Evolutionary conservation across 2,888 invertebrate species (phyloP).

Genomic region (Hyposoter didymator): DNA sequence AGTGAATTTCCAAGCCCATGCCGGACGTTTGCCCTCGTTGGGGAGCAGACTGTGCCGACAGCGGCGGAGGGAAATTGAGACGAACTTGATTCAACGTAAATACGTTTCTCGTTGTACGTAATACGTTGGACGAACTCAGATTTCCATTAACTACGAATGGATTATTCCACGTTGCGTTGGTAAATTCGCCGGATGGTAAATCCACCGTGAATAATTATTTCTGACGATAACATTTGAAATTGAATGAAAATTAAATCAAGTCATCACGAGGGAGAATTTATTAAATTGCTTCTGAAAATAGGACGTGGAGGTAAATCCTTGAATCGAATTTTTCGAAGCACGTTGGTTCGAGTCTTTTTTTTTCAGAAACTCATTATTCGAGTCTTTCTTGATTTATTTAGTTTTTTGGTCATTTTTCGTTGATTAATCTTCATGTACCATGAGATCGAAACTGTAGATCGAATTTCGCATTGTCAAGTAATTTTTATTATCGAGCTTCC

Average conservation of each 20-base stretch:
- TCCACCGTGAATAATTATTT: conserved; percentile 4
- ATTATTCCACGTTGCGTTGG: conserved; percentile 6
- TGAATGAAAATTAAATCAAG: background rate
- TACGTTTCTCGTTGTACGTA: conserved; percentile 28
- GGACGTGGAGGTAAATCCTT: background rate
- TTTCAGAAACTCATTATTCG: background rate
- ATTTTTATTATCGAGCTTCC: background rate
- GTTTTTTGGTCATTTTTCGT: too few relatives aligned
- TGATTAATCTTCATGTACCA: too few relatives aligned
- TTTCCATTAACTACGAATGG: conserved; percentile 28
- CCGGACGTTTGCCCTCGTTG: background rate
- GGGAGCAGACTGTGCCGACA: conserved; percentile 3
- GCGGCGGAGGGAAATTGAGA: conserved; percentile 11
- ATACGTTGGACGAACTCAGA: conserved; percentile 28
- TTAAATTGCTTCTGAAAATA: background rate
- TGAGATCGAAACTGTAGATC: background rate
- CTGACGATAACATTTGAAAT: background rate
- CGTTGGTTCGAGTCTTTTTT: too few relatives aligned
- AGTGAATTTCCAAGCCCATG: conserved; percentile 10
- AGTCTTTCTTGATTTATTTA: background rate
- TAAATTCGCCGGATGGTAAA: background rate
- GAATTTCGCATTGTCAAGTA: background rate
- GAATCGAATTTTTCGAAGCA: background rate
- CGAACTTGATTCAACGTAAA: conserved; percentile 39
- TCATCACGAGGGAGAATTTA: background rate